Base-by-base conservation (phyloP, 30 jellyfish, hydroid and myxozoan species). In the Sanderia malayensis region DNA sequence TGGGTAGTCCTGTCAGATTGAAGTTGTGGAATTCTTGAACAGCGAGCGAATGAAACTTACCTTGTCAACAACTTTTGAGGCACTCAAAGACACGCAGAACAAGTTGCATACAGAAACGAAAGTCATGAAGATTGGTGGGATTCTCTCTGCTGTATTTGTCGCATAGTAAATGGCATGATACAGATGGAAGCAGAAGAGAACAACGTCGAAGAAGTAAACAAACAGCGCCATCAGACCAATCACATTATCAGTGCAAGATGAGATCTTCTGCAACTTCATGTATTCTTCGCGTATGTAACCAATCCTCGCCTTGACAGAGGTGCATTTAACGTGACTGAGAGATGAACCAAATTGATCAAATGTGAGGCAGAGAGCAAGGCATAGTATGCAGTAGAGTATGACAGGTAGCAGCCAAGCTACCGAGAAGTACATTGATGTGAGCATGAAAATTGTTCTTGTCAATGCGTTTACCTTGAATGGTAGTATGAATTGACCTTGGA, bases 371-470 rank as follows among this genome's bases (percentile, higher is more conserved):
- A 76, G 65, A 46, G 72, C 67, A 11, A 76, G 29, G 62, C 87
- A 76, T 24, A 76, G 62, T 4, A 44, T 22, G 64, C 87, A 76
- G 49, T 76, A 76, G 61, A 76, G 67, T 28, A 37, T 76, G 80
- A 76, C 87, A 0, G 87, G 87, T 2, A 76, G 73, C 26, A 76
- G 87, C 87, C 87, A 76, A 4, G 87, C 70, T 13, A 76, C 80
- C 0, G 73, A 44, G 46, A 62, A 34, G 46, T 76, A 76, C 44
- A 52, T 21, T 18, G 53, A 30, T 1, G 24, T n/a, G 3, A 61
- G 1, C n/a, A 76, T 17, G 45, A 27, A 47, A 24, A 63, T 29
- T 17, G 62, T 19, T 46, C 62, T 76, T 66, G 67, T 4, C 13
- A 69, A 67, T 1, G 62, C 10, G 73, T 61, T 11, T 4, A 46